Evolutionary conservation across 2,113 vertebrate species (phyloP).

Genomic region (Triplophysa tibetana): DNA sequence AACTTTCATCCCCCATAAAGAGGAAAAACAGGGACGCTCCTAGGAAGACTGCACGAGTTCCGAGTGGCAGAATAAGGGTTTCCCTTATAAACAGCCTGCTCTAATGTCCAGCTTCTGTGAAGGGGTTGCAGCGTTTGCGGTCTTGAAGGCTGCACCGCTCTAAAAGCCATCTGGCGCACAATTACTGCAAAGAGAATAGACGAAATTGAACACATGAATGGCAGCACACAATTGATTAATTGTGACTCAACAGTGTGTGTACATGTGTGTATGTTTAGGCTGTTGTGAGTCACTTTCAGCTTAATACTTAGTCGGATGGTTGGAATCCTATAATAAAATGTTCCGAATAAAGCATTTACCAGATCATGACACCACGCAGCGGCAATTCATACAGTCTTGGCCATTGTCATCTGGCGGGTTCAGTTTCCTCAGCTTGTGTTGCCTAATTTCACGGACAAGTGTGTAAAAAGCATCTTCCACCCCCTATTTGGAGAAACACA

Average conservation of each 20-base stretch:
- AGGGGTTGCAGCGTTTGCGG: constrained; percentile 39
- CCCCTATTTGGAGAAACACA: constrained; percentile 73
- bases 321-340: neutral
- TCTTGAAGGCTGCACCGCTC: constrained; percentile 24
- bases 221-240: neutral
- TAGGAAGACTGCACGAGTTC: constrained; percentile 42
- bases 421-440: constrained; percentile 93
- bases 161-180: constrained; percentile 32
- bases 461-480: constrained; percentile 99
- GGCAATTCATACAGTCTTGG: constrained; percentile 94
- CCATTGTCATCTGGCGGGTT: constrained; percentile 94
- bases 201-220: neutral
- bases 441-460: constrained; percentile 93
- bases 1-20: constrained; percentile 27
- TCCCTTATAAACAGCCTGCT: constrained; percentile 42
- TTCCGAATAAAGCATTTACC: constrained; percentile 66
- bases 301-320: neutral
- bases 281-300: neutral
- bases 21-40: constrained; percentile 33
- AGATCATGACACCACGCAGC: constrained; percentile 93
- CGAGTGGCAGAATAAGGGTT: constrained; percentile 33
- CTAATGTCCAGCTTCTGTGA: constrained; percentile 39
- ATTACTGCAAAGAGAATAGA: constrained; percentile 21
- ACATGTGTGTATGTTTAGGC: neutral
- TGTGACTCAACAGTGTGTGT: neutral